phyloP scores from a whole-genome alignment of 2,888 invertebrate genomes.

The Brassicogethes aeneus region DNA sequence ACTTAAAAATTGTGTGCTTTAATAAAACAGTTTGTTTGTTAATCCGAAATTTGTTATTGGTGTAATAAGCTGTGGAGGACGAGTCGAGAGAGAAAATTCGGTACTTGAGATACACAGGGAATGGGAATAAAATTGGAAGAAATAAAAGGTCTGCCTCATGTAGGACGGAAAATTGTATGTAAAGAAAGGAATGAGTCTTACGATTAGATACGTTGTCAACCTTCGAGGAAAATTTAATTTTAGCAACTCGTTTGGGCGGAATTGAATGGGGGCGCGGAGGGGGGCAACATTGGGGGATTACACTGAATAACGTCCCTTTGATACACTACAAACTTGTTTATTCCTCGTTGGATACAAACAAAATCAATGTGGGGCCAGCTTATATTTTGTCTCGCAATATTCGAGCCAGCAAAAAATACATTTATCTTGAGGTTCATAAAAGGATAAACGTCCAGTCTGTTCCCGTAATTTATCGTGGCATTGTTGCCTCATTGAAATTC shows the following conservation, averaged over 20 bases:
- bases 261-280: conserved; percentile 40
- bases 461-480: too few species aligned
- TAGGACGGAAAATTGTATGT: conserved; percentile 37
- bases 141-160: conserved; percentile 37
- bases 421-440: too few species aligned
- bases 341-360: conserved; percentile 23
- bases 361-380: not conserved
- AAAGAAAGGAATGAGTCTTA: conserved; percentile 27
- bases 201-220: conserved; percentile 51
- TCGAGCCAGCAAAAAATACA: too few species aligned
- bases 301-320: conserved; percentile 34
- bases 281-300: conserved; percentile 31
- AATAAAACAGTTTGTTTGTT: too few species aligned
- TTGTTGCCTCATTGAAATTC: too few species aligned
- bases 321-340: conserved; percentile 34
- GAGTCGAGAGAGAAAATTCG: conserved; percentile 22
- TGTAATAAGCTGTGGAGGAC: too few species aligned
- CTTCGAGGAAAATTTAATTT: conserved; percentile 49
- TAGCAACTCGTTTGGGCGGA: conserved; percentile 50
- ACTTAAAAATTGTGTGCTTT: too few species aligned
- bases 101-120: conserved; percentile 37
- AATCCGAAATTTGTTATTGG: too few species aligned
- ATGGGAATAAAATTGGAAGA: conserved; percentile 48
- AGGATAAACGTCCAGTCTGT: too few species aligned
- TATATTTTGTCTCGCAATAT: too few species aligned